These are phyloP conservation scores for Ovibos moschatus DNA, from an alignment of 2,113 vertebrate genomes.

Conservation along the genomic window DNA sequence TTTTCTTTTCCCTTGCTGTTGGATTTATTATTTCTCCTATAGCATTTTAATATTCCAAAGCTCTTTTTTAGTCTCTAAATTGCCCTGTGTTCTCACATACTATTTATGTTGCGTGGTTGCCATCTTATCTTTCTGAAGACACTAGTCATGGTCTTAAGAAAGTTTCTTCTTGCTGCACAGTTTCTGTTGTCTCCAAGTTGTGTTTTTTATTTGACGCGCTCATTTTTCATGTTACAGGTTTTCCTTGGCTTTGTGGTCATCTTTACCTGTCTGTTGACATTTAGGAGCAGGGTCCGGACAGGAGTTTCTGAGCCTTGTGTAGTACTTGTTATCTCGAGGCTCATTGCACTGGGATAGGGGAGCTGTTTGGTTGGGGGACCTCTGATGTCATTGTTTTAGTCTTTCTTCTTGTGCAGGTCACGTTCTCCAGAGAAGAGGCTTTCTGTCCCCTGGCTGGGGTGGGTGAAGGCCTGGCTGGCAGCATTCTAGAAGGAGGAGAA, in stretches of 20 bases:
- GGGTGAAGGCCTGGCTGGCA: background rate
- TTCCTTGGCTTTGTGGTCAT: background rate
- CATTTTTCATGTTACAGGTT: background rate
- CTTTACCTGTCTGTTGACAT: background rate
- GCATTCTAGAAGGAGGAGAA: background rate
- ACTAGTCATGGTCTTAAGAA: background rate
- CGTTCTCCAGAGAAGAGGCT: background rate
- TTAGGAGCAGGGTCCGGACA: background rate
- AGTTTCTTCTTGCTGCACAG: background rate
- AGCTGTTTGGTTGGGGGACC: background rate
- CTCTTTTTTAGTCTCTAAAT: background rate
- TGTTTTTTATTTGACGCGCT: background rate
- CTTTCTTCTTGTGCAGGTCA: background rate
- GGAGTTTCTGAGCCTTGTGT: background rate
- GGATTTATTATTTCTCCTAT: background rate
- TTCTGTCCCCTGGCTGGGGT: background rate
- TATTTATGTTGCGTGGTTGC: background rate
- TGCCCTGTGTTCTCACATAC: background rate
- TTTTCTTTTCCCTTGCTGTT: background rate
- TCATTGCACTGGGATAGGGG: background rate
- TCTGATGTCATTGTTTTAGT: background rate
- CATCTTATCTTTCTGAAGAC: background rate
- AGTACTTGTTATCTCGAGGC: background rate
- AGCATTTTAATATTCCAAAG: background rate
- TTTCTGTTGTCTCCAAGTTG: background rate